Percentiles rank a stretch among this genome's conserved stretches.
These are phyloP conservation scores for Paracanthobrama guichenoti DNA, from an alignment of 2,113 vertebrate genomes.

Conservation along the genomic window DNA sequence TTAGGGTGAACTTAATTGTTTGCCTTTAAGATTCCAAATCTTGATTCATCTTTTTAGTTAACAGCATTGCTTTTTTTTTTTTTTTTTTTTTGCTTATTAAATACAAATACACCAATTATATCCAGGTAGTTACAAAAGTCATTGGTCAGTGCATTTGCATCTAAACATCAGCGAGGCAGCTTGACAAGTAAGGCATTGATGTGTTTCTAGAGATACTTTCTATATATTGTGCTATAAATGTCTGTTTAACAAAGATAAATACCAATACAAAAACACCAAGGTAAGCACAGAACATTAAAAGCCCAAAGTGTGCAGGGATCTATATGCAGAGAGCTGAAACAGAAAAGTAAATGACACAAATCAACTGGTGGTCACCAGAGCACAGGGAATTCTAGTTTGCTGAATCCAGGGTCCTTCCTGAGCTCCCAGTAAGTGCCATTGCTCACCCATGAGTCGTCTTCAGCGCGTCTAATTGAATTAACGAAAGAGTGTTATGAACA, in stretches of 20 bases:
- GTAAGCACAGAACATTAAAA: neutral
- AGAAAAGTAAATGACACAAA: neutral
- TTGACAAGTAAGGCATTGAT: conserved; percentile 17
- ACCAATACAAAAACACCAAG: neutral
- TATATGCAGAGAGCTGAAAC: neutral
- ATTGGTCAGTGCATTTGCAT: neutral
- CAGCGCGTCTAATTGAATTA: conserved; percentile 81
- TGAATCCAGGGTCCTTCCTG: conserved; percentile 88
- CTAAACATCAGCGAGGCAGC: conserved; percentile 1
- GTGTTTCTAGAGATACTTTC: neutral
- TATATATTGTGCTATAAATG: neutral
- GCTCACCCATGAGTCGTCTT: conserved; percentile 88
- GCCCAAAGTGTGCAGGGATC: neutral
- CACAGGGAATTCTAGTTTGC: conserved; percentile 84
- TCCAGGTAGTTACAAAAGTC: neutral
- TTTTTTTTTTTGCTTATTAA: neutral
- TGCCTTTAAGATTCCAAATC: neutral
- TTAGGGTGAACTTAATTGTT: neutral
- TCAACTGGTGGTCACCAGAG: conserved; percentile 83
- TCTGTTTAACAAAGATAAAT: conserved; percentile 5
- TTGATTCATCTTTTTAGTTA: neutral
- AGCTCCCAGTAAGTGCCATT: conserved; percentile 88
- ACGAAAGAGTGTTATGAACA: neutral
- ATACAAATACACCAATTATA: neutral
- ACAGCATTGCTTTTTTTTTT: too few species aligned